A percentile compares a stretch with the other conserved stretches of the same genome.
These are phyloP conservation scores for Neodiprion lecontei DNA, from an alignment of 1,140 invertebrate genomes.

Conservation along the genomic window DNA sequence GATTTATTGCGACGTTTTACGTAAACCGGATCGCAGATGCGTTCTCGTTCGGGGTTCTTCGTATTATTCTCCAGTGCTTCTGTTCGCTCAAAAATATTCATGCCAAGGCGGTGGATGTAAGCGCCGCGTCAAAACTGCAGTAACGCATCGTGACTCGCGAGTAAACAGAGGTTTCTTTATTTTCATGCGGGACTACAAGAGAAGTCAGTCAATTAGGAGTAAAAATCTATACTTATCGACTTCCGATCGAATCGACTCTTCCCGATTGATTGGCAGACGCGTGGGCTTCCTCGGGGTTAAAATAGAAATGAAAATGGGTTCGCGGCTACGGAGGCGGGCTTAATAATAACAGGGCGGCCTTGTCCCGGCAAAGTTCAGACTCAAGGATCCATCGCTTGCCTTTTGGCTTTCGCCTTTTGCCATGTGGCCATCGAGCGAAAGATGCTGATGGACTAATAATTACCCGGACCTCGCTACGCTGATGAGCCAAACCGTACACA, in stretches of 20 bases:
- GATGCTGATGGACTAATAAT: conserved; percentile 58
- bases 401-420: conserved; percentile 40
- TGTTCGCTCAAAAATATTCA: no score
- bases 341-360: conserved; percentile 60
- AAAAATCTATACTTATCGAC: conserved; percentile 53
- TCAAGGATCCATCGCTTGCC: conserved; percentile 19
- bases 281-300: conserved; percentile 40
- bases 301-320: conserved; percentile 54
- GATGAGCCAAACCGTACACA: background rate
- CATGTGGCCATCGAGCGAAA: conserved; percentile 55
- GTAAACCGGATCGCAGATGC: no score
- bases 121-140: no score
- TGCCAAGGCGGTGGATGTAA: no score
- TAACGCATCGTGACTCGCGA: background rate
- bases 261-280: conserved; percentile 53
- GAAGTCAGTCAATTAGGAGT: background rate
- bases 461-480: conserved; percentile 43
- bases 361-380: conserved; percentile 38
- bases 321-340: conserved; percentile 49
- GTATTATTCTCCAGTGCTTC: no score
- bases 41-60: no score
- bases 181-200: background rate
- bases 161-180: background rate
- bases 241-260: background rate
- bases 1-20: no score